A percentile compares a stretch with the other conserved stretches of the same genome.
Conservation (phyloP, 2,113 vertebrate species). For the Pelvicachromis taeniatus region DNA sequence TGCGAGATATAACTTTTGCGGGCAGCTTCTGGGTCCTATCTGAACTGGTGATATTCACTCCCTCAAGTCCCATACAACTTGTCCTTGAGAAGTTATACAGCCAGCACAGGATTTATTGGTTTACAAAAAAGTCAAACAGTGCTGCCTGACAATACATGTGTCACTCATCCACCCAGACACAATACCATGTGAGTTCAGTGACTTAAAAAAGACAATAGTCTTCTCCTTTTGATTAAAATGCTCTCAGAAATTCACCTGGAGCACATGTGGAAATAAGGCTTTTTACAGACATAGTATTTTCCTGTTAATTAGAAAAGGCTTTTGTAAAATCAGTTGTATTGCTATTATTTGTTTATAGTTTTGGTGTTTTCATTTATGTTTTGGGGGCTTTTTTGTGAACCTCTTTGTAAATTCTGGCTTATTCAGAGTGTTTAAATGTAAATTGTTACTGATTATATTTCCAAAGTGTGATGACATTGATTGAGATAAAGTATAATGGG, state of each 20-base stretch:
- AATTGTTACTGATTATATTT: neutral
- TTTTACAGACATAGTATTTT: neutral
- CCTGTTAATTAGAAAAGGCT: neutral
- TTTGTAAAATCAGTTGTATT: neutral
- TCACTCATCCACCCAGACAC: neutral
- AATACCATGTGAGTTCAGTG: neutral
- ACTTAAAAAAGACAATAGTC: neutral
- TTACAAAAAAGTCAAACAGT: slow-evolving; percentile 10
- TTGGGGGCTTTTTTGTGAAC: neutral
- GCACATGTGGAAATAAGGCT: neutral
- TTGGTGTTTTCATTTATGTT: neutral
- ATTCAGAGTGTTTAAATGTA: neutral
- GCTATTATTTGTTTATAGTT: neutral
- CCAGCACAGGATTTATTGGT: slow-evolving; percentile 14
- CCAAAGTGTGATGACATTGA: neutral
- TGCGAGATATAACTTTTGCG: slow-evolving; percentile 6
- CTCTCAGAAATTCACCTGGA: neutral
- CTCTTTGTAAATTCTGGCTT: neutral
- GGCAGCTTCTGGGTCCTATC: slow-evolving; percentile 37
- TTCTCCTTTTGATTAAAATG: neutral
- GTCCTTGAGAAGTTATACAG: slow-evolving; percentile 59
- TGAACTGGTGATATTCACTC: slow-evolving; percentile 37
- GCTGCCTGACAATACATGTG: neutral
- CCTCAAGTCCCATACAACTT: slow-evolving; percentile 23
- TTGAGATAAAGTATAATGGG: neutral